Evolutionary conservation across 2,113 vertebrate species (phyloP), one percentile per base, ranked within the genome.

Genomic region (Hippoglossus stenolepis): DNA sequence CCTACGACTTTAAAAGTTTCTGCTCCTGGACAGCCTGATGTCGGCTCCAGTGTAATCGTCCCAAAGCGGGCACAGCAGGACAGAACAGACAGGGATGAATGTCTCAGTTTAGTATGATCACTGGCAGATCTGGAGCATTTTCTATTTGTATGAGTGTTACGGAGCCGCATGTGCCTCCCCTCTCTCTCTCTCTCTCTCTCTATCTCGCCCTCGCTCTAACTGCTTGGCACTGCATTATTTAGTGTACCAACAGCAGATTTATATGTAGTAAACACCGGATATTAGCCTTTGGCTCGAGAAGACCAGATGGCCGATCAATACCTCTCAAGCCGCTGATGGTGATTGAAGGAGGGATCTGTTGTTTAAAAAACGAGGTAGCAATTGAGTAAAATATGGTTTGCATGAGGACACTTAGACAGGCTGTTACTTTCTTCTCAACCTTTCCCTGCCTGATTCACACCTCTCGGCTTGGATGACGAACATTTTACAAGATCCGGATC

Each of bases 101-200:
- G 90, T 90, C 88, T 92, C 89, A 80, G 85, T 91, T 94, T 92
- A 92, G 74, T 68, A 57, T 86, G 86, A 92, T 93, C 85, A 76
- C 83, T 85, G 79, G 83, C 76, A 89, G 82, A 93, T 92, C 83
- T 83, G 81, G 74, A 84, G 72, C 63, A 24, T 89, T 89, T 87
- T 72, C 63, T 64, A 40, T 84, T 68, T 69, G 72, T 70, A 74
- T 56, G 51, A 79, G 66, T 28, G 35, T 57, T 60, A 12, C 38
- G 63, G 40, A 83, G n/a, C 66, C 49, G 65, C 20, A 8, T 87
- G 49, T 53, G 23, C 54, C 56, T 62, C 51, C 69, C n/a, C 47
- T 40, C 31, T 18, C 64, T 53, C 20, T 47, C 74, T 40, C 64
- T 53, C 20, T 47, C 74, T 40, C 53, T 59, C 31, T 31, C 31